Conservation (phyloP, 2,888 invertebrate genomes). For the Aphidius colemani region DNA sequence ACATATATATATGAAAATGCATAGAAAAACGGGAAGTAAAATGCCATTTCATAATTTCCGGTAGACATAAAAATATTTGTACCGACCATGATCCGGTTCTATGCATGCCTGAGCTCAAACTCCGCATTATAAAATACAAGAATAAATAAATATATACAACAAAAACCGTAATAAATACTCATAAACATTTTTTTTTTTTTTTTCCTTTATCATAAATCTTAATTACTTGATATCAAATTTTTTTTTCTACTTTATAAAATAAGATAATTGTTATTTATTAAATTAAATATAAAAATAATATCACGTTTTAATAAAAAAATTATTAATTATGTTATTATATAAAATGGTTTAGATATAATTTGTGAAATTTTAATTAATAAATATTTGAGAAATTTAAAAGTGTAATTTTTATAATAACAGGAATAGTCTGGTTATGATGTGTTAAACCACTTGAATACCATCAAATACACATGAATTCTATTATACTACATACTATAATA, state of each 20-base stretch:
- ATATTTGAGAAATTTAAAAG: neutral
- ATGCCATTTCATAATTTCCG: constrained; percentile 53
- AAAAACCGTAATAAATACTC: neutral
- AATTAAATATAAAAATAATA: too few species aligned
- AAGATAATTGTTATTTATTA: neutral
- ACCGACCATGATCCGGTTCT: constrained; percentile 31
- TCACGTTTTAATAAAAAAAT: too few species aligned
- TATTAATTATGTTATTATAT: too few species aligned
- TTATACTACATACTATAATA: constrained; percentile 6
- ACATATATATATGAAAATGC: neutral
- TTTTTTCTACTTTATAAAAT: neutral
- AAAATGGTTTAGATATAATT: too few species aligned
- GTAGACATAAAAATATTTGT: constrained; percentile 36
- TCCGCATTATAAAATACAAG: neutral
- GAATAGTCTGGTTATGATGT: neutral
- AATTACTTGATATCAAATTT: neutral
- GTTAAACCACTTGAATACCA: neutral
- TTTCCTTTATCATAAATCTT: neutral
- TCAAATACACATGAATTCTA: constrained; percentile 16
- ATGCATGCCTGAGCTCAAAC: constrained; percentile 23
- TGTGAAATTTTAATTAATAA: too few species aligned
- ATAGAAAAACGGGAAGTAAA: constrained; percentile 48
- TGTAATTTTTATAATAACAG: neutral
- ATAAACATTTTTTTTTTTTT: constrained; percentile 1
- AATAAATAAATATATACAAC: too few species aligned